These are phyloP conservation scores for Hedychridium roseum DNA, from an alignment of 2,888 invertebrate genomes.

Conservation along the genomic window DNA sequence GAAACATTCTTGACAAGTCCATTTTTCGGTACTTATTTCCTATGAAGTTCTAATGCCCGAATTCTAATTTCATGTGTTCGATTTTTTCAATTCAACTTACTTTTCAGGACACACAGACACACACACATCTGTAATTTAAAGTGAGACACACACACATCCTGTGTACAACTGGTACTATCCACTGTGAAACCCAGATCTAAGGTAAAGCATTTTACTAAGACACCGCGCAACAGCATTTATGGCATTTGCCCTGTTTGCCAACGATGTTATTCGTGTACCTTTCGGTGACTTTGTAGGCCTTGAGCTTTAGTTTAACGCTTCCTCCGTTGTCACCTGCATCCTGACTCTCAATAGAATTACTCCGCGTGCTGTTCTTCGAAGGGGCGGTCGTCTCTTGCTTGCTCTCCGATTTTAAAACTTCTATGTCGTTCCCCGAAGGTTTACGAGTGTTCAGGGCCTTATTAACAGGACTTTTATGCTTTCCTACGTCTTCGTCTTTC, in stretches of 20 bases:
- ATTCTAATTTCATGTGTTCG: no score
- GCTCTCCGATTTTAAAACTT: slow-evolving; percentile 33
- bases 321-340: slow-evolving; percentile 37
- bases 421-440: slow-evolving; percentile 28
- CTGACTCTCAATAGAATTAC: slow-evolving; percentile 47
- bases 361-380: slow-evolving; percentile 39
- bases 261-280: slow-evolving; percentile 47
- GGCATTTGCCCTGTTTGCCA: slow-evolving; percentile 44
- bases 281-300: slow-evolving; percentile 48
- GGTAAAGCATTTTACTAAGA: slow-evolving; percentile 16
- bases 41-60: no score
- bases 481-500: not conserved
- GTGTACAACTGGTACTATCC: no score
- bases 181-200: no score
- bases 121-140: no score
- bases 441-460: no score
- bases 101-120: no score
- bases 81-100: no score
- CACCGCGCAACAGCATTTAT: slow-evolving; percentile 51
- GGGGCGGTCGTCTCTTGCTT: slow-evolving; percentile 31
- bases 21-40: no score
- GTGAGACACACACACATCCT: no score
- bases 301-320: slow-evolving; percentile 42
- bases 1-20: no score
- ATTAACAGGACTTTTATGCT: no score